Conservation (phyloP, 2,888 invertebrate genomes). For the Lucinisca nassula region DNA sequence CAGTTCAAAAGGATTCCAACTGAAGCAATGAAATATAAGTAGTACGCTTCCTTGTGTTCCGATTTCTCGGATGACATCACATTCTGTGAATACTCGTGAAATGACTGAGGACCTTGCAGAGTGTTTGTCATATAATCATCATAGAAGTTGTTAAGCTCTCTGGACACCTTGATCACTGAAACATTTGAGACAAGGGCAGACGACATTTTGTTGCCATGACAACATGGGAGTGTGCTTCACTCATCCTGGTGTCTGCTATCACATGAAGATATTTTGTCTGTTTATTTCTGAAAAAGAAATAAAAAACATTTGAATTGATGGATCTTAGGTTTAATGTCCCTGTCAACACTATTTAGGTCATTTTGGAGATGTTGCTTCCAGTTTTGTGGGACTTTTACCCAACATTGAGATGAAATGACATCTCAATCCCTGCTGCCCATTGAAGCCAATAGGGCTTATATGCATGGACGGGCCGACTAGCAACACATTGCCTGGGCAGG, state of each 20-base stretch:
- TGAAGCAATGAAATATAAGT: conserved; percentile 85
- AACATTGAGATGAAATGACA: no score
- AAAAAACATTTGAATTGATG: no score
- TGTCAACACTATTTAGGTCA: no score
- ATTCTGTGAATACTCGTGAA: conserved; percentile 43
- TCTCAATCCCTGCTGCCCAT: no score
- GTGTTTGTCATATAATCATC: not conserved
- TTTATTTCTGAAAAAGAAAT: not conserved
- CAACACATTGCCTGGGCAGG: no score
- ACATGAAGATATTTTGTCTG: not conserved
- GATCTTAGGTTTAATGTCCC: no score
- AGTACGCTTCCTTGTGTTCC: conserved; percentile 85
- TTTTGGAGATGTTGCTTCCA: no score
- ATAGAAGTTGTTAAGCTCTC: conserved; percentile 26
- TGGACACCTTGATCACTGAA: conserved; percentile 26
- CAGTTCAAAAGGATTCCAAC: conserved; percentile 85
- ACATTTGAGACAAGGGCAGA: conserved; percentile 16
- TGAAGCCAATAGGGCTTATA: no score
- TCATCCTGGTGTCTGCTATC: conserved; percentile 3
- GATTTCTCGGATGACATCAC: conserved; percentile 59
- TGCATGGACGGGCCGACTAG: no score
- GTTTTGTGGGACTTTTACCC: no score
- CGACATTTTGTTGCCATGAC: conserved; percentile 55
- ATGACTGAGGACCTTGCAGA: not conserved
- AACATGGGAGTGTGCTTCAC: conserved; percentile 20